Base-by-base conservation (phyloP, 2,113 vertebrate genomes). In the Osmerus eperlanus region DNA sequence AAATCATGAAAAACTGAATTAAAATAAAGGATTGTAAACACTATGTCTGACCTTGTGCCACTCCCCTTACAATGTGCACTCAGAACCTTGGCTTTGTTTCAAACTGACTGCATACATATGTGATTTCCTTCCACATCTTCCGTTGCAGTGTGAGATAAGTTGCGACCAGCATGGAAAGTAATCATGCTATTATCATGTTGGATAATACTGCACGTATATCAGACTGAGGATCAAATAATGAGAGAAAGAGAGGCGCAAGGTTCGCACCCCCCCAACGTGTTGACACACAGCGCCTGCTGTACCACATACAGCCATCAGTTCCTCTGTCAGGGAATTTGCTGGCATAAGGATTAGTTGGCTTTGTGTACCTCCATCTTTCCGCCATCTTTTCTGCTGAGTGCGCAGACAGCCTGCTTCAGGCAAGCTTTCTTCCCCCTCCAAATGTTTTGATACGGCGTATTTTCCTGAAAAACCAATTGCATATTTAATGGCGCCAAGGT, bases 191-290 rank as follows among this genome's bases (percentile, higher is more conserved):
- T 0, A 53, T 74, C 25, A 58, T 25, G 54, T 71, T 76, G 79
- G 67, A 86, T 73, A 76, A 63, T 73, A 3, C 41, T 25, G 60
- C 25, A 70, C 59, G 12, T 56, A 8, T 18, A 56, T 56, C n/a
- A 11, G 55, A 6, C 9, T 7, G 3, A 67, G 67, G 29, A 70
- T 64, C 75, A 16, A 58, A 1, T 36, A 53, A 36, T 23, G 51
- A 59, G 19, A 19, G 53, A 60, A 68, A 56, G 15, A 32, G 51
- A 51, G 32, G 32, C 25, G 68, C 62, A 67, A 36, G 19, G 3
- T 68, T 69, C 18, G 29, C 55, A 5, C n/a, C 16, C 55, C 15
- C 16, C 55, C n/a, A 56, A 18, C 55, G 11, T 56, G 55, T 56
- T 56, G 15, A 3, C 55, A 16, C 4, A 56, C 4, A 15, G n/a